A percentile compares a stretch with the other conserved stretches of the same genome.
Conservation (phyloP, 2,797 vertebrate species). For the Semaprochilodus insignis region DNA sequence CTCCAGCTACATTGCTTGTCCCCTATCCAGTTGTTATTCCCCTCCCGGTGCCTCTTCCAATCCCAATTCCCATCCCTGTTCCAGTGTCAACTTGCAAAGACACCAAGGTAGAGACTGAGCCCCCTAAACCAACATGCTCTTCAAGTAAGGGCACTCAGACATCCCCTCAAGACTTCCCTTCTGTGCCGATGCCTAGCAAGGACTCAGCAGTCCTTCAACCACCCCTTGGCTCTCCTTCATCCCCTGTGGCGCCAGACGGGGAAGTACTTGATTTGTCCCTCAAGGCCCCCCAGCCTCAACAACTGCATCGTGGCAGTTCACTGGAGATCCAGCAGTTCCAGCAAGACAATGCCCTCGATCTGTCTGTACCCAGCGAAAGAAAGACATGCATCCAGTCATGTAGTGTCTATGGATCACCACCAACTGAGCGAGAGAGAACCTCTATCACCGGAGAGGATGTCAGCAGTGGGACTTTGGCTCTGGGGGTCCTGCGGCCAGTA, state of each 20-base stretch:
- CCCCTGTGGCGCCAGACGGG: constrained; percentile 74
- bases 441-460: constrained; percentile 70
- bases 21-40: constrained; percentile 95
- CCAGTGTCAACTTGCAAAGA: constrained; percentile 84
- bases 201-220: constrained; percentile 54
- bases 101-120: constrained; percentile 78
- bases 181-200: constrained; percentile 78
- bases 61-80: constrained; percentile 92
- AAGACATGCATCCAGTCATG: constrained; percentile 72
- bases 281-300: constrained; percentile 76
- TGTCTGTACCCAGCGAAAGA: constrained; percentile 85
- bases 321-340: constrained; percentile 74
- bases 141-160: constrained; percentile 91
- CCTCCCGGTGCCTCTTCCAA: constrained; percentile 91
- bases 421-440: constrained; percentile 59
- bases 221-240: constrained; percentile 56
- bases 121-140: constrained; percentile 81
- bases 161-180: constrained; percentile 81
- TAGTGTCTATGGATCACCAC: constrained; percentile 41
- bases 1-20: constrained; percentile 92
- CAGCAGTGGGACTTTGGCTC: constrained; percentile 67
- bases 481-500: constrained; percentile 68
- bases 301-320: constrained; percentile 50
- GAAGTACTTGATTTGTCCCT: constrained; percentile 93
- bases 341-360: constrained; percentile 89